These are phyloP conservation scores for Cisticola juncidis DNA, from an alignment of 2,113 vertebrate genomes.

Conservation along the genomic window DNA sequence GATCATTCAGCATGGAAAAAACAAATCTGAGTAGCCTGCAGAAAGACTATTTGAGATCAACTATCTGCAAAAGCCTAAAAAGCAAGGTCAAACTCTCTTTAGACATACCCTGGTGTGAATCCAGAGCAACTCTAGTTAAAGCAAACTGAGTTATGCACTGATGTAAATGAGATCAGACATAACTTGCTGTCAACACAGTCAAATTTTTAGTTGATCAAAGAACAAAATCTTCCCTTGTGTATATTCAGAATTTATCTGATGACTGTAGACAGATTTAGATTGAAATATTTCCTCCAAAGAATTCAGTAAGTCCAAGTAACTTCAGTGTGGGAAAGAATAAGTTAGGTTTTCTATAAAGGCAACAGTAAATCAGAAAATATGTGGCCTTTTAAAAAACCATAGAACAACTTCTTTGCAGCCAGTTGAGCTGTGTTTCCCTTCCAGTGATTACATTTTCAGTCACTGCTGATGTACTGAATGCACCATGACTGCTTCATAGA, in stretches of 20 bases:
- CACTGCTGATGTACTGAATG: not conserved
- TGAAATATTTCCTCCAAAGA: slow-evolving; percentile 4
- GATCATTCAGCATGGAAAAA: not conserved
- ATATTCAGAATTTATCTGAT: slow-evolving; percentile 18
- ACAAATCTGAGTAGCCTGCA: not conserved
- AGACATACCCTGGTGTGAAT: not conserved
- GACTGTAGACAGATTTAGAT: slow-evolving; percentile 27
- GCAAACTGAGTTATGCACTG: not conserved
- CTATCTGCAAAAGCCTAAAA: not conserved
- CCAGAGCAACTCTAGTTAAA: not conserved
- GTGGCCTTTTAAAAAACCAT: not conserved
- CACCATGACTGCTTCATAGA: not conserved
- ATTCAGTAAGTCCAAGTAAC: not conserved
- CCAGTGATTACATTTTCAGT: not conserved
- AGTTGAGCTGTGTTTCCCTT: not conserved
- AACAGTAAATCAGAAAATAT: not conserved
- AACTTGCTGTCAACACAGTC: slow-evolving; percentile 46
- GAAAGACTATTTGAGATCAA: not conserved
- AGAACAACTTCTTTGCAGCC: not conserved
- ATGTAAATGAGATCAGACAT: slow-evolving; percentile 39
- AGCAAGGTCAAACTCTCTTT: not conserved
- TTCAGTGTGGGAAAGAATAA: not conserved
- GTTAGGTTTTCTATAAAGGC: not conserved
- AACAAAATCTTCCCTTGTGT: slow-evolving; percentile 30
- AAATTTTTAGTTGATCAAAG: slow-evolving; percentile 46